Percentiles rank a stretch among this genome's conserved stretches.
Evolutionary conservation across 2,113 vertebrate species (phyloP).

Genomic region (Potamarius usumacintae): DNA sequence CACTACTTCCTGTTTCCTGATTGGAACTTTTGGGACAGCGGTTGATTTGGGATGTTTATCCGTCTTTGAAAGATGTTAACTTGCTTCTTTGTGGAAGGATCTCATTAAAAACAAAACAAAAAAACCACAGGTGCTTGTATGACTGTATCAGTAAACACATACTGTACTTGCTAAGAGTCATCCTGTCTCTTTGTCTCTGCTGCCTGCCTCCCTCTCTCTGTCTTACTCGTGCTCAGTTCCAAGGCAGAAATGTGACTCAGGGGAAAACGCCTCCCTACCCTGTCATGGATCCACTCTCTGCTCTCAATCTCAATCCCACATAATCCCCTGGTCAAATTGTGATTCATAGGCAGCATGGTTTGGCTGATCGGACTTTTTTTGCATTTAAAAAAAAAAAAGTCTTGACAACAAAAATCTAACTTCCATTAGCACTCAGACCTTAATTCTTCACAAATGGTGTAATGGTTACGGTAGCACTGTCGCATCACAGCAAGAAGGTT

Average conservation of each 20-base stretch:
- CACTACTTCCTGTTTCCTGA: background rate
- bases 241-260: conserved; percentile 31
- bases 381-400: no score
- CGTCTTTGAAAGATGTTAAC: background rate
- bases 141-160: conserved; percentile 17
- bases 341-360: conserved; percentile 23
- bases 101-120: conserved; percentile 12
- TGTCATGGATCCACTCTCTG: conserved; percentile 16
- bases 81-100: conserved; percentile 7
- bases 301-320: conserved; percentile 19
- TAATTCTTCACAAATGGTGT: background rate
- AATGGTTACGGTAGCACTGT: no score
- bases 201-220: background rate
- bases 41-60: background rate
- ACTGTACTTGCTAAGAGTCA: conserved; percentile 4
- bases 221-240: conserved; percentile 4
- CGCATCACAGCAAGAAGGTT: no score
- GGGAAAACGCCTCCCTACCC: conserved; percentile 24
- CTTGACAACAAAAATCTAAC: background rate
- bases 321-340: conserved; percentile 26
- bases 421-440: background rate
- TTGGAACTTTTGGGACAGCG: background rate
- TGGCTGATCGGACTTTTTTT: background rate
- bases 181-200: background rate
- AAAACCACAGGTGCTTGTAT: conserved; percentile 1